phyloP scores from a whole-genome alignment of 2,797 vertebrate species.

The Eidolon dupreanum region DNA sequence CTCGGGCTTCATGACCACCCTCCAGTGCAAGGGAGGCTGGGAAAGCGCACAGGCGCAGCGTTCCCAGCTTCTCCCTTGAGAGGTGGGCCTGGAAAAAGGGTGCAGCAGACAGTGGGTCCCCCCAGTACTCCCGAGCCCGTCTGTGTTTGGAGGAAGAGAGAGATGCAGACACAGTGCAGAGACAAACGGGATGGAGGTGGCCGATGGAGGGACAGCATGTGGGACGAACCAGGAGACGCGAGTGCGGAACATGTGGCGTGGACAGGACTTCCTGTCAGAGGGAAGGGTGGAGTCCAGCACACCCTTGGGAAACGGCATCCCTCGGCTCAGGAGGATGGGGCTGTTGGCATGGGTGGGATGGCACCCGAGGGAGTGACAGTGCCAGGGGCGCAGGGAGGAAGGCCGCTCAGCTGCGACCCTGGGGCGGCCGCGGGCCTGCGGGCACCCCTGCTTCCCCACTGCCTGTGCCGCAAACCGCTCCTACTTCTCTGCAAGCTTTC shows the following conservation, averaged over 20 bases:
- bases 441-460: too few species aligned
- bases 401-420: too few species aligned
- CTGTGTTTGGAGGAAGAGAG: neutral
- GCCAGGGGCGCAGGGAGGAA: neutral
- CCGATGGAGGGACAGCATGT: neutral
- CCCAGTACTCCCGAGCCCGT: neutral
- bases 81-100: neutral
- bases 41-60: neutral
- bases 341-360: neutral
- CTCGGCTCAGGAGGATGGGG: neutral
- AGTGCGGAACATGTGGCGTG: rapidly evolving
- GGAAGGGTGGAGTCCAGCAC: neutral
- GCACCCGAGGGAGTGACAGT: neutral
- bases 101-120: too few species aligned
- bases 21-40: neutral
- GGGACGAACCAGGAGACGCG: neutral
- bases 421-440: neutral
- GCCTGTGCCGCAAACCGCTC: rapidly evolving
- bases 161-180: neutral
- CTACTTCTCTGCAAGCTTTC: neutral
- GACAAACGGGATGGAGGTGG: neutral
- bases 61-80: neutral
- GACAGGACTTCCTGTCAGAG: neutral
- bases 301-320: neutral
- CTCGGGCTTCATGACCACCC: neutral